Evolutionary conservation across 2,888 invertebrate genomes (phyloP), one percentile per base, ranked within the genome.

Genomic region (Deilephila elpenor): DNA sequence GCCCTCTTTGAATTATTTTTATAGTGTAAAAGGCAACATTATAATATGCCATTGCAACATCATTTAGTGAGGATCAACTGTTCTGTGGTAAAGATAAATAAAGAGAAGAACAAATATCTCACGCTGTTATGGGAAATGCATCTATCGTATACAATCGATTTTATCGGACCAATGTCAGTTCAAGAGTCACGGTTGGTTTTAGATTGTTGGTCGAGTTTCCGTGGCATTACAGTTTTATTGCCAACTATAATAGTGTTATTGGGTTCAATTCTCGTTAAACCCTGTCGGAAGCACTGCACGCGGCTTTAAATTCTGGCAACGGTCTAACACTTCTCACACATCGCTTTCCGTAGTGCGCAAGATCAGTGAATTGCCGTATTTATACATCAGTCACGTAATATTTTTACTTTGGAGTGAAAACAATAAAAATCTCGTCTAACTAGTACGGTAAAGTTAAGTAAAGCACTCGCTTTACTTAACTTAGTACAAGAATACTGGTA

Each of bases 221-320:
- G 56, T 56, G 17, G 56, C 56, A 56, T 56, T 56, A n/a, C 56
- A n/a, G 56, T 56, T 56, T 56, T 56, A 56, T 56, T 56, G 56
- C 56, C n/a, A n/a, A n/a, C 56, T 56, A 56, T 56, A 56, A 56
- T 56, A 56, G n/a, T 56, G 56, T n/a, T 56, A 56, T 56, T 56
- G 56, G 56, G 56, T 7, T 56, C 56, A n/a, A 6, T 56, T 56
- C 56, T 56, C 56, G 56, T 56, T 56, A 56, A 56, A 56, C 56
- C 19, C 5, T n/a, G 56, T 56, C 56, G 56, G 56, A 56, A 56
- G 56, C n/a, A n/a, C 56, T 56, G n/a, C 56, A 56, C 56, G 56
- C 56, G 56, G 56, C 56, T 56, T 56, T n/a, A 56, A 56, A n/a
- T 56, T 56, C 56, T 56, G 56, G 56, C 56, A 56, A 56, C 56